These are phyloP conservation scores for Promerops cafer DNA, from an alignment of 2,113 vertebrate species.

Conservation along the genomic window DNA sequence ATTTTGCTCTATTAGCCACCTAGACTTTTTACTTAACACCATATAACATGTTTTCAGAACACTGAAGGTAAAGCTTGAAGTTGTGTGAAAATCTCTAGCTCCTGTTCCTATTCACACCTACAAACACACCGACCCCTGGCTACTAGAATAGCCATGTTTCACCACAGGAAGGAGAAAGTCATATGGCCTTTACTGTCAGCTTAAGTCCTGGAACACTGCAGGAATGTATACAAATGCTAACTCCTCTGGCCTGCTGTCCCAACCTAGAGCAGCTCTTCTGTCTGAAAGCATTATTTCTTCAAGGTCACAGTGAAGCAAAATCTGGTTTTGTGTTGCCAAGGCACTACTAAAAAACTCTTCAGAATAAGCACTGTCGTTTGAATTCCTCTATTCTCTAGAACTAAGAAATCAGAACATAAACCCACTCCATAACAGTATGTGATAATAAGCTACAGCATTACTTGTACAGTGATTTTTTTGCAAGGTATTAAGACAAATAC, in stretches of 20 bases:
- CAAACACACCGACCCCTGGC: neutral
- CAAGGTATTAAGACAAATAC: neutral
- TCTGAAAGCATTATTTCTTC: neutral
- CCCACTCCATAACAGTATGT: neutral
- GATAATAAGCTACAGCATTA: neutral
- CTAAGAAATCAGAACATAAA: neutral
- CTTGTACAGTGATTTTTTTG: neutral
- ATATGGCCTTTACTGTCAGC: neutral
- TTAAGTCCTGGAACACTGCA: neutral
- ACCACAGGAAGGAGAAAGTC: neutral
- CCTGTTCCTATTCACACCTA: conserved; percentile 5
- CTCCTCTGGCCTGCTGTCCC: neutral
- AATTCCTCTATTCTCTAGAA: neutral
- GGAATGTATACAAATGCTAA: neutral
- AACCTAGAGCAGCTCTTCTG: neutral
- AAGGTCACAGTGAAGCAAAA: neutral
- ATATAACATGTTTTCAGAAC: conserved; percentile 8
- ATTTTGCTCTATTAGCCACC: conserved; percentile 26
- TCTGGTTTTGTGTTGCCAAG: neutral
- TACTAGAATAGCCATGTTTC: neutral
- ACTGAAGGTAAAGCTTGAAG: neutral
- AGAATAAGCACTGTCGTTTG: neutral
- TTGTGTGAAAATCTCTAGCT: neutral
- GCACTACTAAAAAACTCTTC: neutral
- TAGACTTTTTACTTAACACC: conserved; percentile 18